Evolutionary conservation across 2,888 invertebrate genomes (phyloP).

Genomic region (Chouioia cunea): DNA sequence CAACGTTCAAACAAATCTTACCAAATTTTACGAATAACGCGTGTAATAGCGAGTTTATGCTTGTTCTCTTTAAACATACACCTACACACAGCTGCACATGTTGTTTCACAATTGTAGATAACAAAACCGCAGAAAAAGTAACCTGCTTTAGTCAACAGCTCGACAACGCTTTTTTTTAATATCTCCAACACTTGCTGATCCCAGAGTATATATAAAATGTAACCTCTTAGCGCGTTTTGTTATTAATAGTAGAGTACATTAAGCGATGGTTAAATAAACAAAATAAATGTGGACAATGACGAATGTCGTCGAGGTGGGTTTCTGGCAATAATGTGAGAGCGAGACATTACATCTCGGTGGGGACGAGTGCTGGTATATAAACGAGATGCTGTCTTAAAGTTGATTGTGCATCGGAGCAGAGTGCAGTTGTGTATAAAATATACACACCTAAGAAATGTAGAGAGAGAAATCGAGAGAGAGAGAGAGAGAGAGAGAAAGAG

Average conservation of each 20-base stretch:
- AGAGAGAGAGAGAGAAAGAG: constrained; percentile 26
- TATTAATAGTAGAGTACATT: too few species aligned
- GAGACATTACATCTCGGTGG: too few species aligned
- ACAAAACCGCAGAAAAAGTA: not conserved
- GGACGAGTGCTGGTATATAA: constrained; percentile 1
- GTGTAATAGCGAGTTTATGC: not conserved
- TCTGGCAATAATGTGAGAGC: too few species aligned
- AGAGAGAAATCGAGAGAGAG: constrained; percentile 30
- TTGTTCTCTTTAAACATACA: constrained; percentile 19
- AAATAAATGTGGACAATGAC: too few species aligned
- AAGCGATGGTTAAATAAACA: too few species aligned
- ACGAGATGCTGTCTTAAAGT: not conserved
- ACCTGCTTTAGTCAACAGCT: too few species aligned
- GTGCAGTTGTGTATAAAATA: constrained; percentile 1
- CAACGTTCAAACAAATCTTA: constrained; percentile 45
- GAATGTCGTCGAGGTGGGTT: too few species aligned
- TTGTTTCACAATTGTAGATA: constrained; percentile 13
- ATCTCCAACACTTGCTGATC: too few species aligned
- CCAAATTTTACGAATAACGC: constrained; percentile 37
- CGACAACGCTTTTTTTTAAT: too few species aligned
- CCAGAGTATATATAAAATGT: too few species aligned
- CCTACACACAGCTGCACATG: constrained; percentile 9
- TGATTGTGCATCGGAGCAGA: not conserved
- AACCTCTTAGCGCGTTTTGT: too few species aligned
- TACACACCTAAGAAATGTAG: constrained; percentile 10